A percentile compares a stretch with the other conserved stretches of the same genome.
Evolutionary conservation across 1,140 invertebrate genomes (phyloP).

Genomic region (Apis florea): DNA sequence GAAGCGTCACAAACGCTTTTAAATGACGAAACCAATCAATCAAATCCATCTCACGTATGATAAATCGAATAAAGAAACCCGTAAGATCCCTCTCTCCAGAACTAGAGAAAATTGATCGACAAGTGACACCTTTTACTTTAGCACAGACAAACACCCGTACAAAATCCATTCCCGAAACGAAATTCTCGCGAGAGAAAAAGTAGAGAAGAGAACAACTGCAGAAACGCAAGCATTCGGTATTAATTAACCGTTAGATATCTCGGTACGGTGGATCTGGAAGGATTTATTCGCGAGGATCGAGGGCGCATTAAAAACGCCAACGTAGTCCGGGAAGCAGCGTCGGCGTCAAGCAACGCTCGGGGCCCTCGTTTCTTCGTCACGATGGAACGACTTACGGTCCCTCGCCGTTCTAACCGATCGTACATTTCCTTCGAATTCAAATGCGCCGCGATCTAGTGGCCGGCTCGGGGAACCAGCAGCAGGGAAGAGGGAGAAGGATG

Average conservation of each 20-base stretch:
- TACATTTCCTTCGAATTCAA: conserved; percentile 71
- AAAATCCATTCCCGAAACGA: too few relatives aligned
- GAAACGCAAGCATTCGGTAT: conserved; percentile 35
- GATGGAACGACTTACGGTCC: conserved; percentile 49
- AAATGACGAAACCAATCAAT: too few relatives aligned
- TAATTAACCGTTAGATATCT: conserved; percentile 47
- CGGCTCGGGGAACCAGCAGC: conserved; percentile 33
- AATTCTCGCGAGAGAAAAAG: not conserved
- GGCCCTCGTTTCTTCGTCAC: conserved; percentile 51
- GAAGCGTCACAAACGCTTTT: too few relatives aligned
- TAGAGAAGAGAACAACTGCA: not conserved
- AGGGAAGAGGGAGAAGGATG: not conserved
- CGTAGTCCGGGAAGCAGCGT: conserved; percentile 39
- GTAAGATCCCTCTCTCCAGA: too few relatives aligned
- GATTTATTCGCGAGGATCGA: conserved; percentile 29
- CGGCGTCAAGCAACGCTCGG: conserved; percentile 38
- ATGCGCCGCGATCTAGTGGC: conserved; percentile 65
- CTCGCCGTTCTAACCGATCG: conserved; percentile 50
- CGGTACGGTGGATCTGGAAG: not conserved
- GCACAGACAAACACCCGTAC: too few relatives aligned
- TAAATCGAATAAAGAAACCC: too few relatives aligned
- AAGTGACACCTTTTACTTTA: too few relatives aligned
- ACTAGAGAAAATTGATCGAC: too few relatives aligned
- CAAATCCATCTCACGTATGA: too few relatives aligned
- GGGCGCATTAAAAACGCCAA: conserved; percentile 37